A percentile compares a stretch with the other conserved stretches of the same genome.
Evolutionary conservation across 2,797 vertebrate genomes (phyloP).

Genomic region (Sebastes goodei): DNA sequence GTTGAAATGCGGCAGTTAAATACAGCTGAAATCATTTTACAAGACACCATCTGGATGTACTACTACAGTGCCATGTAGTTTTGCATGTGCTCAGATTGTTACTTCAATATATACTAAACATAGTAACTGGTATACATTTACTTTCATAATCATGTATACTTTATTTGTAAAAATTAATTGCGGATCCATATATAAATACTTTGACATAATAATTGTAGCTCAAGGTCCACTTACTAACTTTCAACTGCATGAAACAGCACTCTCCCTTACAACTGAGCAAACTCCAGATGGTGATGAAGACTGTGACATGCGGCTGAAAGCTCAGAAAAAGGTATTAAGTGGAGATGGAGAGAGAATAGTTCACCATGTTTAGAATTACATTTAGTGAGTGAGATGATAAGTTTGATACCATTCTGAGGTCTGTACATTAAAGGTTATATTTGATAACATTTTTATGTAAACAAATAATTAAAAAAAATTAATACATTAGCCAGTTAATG

Average conservation of each 20-base stretch:
- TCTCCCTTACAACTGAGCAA: background rate
- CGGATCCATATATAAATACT: background rate
- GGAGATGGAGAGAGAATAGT: too few relatives aligned
- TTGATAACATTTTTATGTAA: too few relatives aligned
- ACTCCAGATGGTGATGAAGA: background rate
- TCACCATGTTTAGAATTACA: too few relatives aligned
- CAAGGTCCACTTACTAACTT: background rate
- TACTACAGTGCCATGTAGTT: background rate
- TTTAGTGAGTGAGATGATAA: too few relatives aligned
- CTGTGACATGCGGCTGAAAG: background rate
- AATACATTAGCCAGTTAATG: too few relatives aligned
- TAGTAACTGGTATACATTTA: background rate
- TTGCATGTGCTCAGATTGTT: background rate
- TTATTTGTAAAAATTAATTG: background rate
- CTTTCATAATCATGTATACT: background rate
- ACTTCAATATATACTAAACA: background rate
- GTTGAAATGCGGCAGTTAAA: background rate
- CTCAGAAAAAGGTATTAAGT: background rate
- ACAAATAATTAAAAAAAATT: too few relatives aligned
- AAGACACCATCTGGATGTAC: background rate
- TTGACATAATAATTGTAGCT: background rate
- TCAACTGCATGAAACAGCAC: background rate
- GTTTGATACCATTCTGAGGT: too few relatives aligned
- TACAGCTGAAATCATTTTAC: background rate
- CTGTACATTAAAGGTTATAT: too few relatives aligned